Conservation (phyloP, 2,797 vertebrate genomes). For the Tenualosa ilisha region DNA sequence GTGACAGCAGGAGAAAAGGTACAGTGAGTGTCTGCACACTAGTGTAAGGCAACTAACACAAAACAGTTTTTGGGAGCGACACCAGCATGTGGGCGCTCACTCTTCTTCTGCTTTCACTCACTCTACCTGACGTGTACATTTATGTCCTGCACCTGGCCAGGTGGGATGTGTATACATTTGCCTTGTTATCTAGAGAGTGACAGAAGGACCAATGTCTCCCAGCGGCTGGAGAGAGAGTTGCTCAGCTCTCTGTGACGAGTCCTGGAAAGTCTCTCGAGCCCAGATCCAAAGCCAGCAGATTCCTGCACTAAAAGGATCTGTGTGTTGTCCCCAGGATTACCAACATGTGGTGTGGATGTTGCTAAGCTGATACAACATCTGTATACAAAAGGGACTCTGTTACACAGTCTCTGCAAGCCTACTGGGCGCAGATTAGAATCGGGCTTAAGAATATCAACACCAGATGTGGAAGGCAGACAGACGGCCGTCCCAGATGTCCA, state of each 20-base stretch:
- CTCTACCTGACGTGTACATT: too few relatives aligned
- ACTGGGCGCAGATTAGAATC: not conserved
- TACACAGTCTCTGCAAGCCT: not conserved
- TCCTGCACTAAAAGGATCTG: not conserved
- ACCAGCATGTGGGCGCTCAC: too few relatives aligned
- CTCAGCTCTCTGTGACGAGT: not conserved
- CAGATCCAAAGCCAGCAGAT: not conserved
- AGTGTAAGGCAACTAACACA: too few relatives aligned
- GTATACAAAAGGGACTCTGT: not conserved
- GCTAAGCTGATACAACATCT: not conserved
- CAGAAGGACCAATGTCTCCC: not conserved
- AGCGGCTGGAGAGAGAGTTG: not conserved
- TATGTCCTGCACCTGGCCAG: too few relatives aligned
- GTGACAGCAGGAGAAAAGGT: too few relatives aligned
- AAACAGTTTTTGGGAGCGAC: too few relatives aligned
- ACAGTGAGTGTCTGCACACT: too few relatives aligned
- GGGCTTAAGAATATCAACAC: not conserved
- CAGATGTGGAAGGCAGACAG: not conserved
- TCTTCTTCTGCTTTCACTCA: too few relatives aligned
- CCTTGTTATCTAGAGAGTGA: too few relatives aligned
- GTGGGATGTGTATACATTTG: too few relatives aligned
- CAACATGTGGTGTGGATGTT: conserved; percentile 2
- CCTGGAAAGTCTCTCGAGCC: not conserved
- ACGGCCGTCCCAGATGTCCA: not conserved
- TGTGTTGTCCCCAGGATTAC: not conserved